Base-by-base conservation (phyloP, 2,797 vertebrate species). In the Sternotherus odoratus region DNA sequence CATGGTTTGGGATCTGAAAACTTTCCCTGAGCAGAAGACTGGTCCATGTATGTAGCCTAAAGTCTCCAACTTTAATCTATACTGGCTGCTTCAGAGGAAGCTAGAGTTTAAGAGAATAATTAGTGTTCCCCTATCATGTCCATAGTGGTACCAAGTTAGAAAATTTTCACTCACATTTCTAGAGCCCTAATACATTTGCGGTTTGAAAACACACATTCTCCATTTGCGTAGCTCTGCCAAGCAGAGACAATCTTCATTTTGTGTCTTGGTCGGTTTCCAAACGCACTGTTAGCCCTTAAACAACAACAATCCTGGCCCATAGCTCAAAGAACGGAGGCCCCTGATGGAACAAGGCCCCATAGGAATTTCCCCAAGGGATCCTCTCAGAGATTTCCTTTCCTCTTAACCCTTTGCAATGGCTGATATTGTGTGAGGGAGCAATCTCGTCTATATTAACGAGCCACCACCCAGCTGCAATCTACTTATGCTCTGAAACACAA, bases 41-140 rank as follows among this genome's bases (percentile, higher is more conserved):
- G 3, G 1, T 0, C 69, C 74, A 53, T 49, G 13, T 56, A 69
- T 82, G 10, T 5, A 66, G 1, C 19, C 48, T 1, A 2, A 1
- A 83, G 3, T 49, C 79, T 16, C 30, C 28, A 80, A 0, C 7
- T 26, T 1, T 2, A 51, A 1, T 4, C 2, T 13, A 75, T 5
- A 4, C 60, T 12, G 82, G 23, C 75, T 0, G 0, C 24, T 87
- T 83, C 33, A 91, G 69, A 90, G 39, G 5, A 63, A 17, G 8
- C 24, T 83, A 48, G n/a, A 2, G 7, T 17, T 36, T 48, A 74
- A 48, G 1, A 5, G 12, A 33, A 53, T 5, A n/a, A 87, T 83
- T 5, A 26, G 77, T 5, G 43, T 39, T 33, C 26, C 30, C 77
- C 46, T 81, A 51, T 4, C 49, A 56, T 93, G 5, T 82, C n/a